These are phyloP conservation scores for Lepus timidus DNA, from an alignment of 2,113 vertebrate genomes.

Conservation along the genomic window DNA sequence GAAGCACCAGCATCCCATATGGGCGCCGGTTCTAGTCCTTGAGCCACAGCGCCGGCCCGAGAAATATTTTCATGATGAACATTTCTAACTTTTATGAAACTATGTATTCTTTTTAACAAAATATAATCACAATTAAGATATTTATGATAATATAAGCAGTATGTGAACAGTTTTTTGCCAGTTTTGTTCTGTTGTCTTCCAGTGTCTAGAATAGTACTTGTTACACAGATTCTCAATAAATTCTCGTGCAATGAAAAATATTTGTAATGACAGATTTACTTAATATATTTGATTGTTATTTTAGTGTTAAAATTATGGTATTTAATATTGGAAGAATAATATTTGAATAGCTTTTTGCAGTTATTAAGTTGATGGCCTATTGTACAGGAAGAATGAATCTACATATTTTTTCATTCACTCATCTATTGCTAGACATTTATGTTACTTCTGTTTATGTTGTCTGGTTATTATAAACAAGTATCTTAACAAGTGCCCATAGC, in stretches of 20 bases:
- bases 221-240: neutral
- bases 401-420: neutral
- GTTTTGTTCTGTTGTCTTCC: neutral
- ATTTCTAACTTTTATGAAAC: neutral
- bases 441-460: neutral
- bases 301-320: neutral
- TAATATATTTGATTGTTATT: conserved; percentile 22
- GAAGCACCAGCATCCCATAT: no score
- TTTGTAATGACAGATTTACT: neutral
- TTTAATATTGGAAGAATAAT: no score
- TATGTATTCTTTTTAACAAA: neutral
- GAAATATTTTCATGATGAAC: conserved; percentile 8
- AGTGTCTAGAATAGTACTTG: neutral
- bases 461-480: conserved; percentile 39
- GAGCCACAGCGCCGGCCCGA: no score
- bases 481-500: neutral
- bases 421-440: neutral
- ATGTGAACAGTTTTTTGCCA: neutral
- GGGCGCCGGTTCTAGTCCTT: no score
- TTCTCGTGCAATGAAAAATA: neutral
- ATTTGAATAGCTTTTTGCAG: no score
- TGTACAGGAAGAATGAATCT: neutral
- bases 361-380: no score
- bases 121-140: neutral
- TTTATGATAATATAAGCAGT: neutral